Evolutionary conservation across 2,797 vertebrate genomes (phyloP), one percentile per base, ranked within the genome.

Genomic region (Halcyon badia): DNA sequence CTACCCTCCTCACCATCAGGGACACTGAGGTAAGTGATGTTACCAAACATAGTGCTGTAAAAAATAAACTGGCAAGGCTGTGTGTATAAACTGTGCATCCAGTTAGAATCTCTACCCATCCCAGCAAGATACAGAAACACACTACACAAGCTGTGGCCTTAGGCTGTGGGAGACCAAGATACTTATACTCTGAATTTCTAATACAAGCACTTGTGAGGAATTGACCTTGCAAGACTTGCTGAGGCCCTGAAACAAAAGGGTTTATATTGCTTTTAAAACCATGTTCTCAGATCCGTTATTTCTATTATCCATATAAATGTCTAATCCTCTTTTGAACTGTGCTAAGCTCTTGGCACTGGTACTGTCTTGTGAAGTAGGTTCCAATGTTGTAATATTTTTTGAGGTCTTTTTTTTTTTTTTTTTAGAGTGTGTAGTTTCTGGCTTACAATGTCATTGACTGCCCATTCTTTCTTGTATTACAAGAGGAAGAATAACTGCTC

Each of bases 311-410:
- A 65, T 77, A 89, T 46, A 96, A 94, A 89, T 77, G 85, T 91
- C 70, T 95, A 93, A 95, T 94, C 77, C 70, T 75, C 82, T 89
- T 94, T 57, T 68, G 62, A 95, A 54, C 51, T 95, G 60, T 68
- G 70, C 51, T 93, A 90, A 94, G 31, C 77, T 87, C 26, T 95
- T 90, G 93, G 88, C 73, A 24, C n/a, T 61, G 35, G 25, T 58
- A 54, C 66, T 57, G 42, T 86, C 79, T 82, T 84, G 28, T 95
- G 93, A 91, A 91, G 80, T 87, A 76, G 41, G 62, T 84, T 94
- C 80, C 86, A 91, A 62, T 0, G 0, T 1, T 58, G 17, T 39
- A 42, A 78, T 37, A 28, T 57, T 83, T 70, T 79, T 65, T 58
- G 3, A 22, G 5, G 1, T 14, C 16, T 33, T 21, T 9, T 5